These are phyloP conservation scores for Chaitophorus viminalis DNA, from an alignment of 2,888 invertebrate genomes.

Conservation along the genomic window DNA sequence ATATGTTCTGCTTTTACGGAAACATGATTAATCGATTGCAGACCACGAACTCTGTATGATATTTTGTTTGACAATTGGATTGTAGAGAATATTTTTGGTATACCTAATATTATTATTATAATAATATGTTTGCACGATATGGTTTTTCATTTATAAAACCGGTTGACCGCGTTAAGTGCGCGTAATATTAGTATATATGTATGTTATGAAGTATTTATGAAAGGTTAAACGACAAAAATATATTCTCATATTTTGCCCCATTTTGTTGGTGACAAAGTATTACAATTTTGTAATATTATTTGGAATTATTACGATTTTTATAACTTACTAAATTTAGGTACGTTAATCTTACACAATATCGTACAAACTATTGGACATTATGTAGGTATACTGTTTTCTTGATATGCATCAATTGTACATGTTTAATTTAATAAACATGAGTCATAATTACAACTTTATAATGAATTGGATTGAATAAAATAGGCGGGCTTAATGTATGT, in stretches of 20 bases:
- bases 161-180: neutral
- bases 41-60: neutral
- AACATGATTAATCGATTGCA: conserved; percentile 41
- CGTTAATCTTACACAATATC: neutral
- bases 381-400: neutral
- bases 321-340: neutral
- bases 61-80: neutral
- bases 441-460: neutral
- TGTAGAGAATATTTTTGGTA: neutral
- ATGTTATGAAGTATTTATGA: neutral
- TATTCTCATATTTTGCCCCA: conserved; percentile 2
- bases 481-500: conserved; percentile 1
- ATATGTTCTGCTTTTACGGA: neutral
- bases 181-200: neutral
- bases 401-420: neutral
- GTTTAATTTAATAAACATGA: neutral
- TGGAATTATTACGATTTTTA: neutral
- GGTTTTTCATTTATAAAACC: neutral
- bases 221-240: neutral
- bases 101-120: neutral
- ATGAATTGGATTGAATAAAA: conserved; percentile 19
- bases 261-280: neutral
- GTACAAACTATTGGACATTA: neutral
- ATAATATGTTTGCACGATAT: neutral
- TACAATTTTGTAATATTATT: neutral